A percentile compares a stretch with the other conserved stretches of the same genome.
Conservation (phyloP, 2,888 invertebrate genomes). For the Acronicta aceris region DNA sequence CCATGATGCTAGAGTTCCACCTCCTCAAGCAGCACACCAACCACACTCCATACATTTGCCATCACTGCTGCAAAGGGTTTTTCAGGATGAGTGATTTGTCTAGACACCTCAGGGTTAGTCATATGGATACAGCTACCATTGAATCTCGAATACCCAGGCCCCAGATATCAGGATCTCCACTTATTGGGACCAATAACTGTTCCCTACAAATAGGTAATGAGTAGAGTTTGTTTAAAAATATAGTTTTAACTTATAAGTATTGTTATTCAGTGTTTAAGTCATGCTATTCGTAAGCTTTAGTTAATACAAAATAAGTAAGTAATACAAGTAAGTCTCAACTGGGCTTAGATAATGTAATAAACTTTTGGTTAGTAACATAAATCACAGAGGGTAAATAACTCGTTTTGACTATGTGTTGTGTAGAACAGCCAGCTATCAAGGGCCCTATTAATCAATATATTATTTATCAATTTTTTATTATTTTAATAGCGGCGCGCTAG, state of each 20-base stretch:
- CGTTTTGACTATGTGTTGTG: too few relatives aligned
- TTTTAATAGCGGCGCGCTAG: too few relatives aligned
- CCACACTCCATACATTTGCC: constrained; percentile 81
- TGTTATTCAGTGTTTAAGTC: background rate
- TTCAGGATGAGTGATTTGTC: constrained; percentile 81
- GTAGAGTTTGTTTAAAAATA: background rate
- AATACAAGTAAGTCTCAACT: too few relatives aligned
- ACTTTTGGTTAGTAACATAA: too few relatives aligned
- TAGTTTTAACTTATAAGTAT: background rate
- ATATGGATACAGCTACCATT: constrained; percentile 68
- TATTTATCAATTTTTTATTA: too few relatives aligned
- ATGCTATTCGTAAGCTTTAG: background rate
- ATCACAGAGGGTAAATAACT: too few relatives aligned
- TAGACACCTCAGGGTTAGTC: constrained; percentile 77
- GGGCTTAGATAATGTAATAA: too few relatives aligned
- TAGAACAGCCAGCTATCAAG: too few relatives aligned
- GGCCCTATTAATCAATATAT: too few relatives aligned
- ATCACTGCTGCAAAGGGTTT: constrained; percentile 81
- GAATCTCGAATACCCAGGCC: constrained; percentile 24
- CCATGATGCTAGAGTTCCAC: constrained; percentile 83
- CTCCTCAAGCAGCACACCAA: constrained; percentile 83
- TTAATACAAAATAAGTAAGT: background rate
- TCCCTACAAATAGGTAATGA: background rate
- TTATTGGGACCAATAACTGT: constrained; percentile 2
- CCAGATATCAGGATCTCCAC: constrained; percentile 16